Evolutionary conservation across 2,113 vertebrate genomes (phyloP).

Genomic region (Mesitornis unicolor): DNA sequence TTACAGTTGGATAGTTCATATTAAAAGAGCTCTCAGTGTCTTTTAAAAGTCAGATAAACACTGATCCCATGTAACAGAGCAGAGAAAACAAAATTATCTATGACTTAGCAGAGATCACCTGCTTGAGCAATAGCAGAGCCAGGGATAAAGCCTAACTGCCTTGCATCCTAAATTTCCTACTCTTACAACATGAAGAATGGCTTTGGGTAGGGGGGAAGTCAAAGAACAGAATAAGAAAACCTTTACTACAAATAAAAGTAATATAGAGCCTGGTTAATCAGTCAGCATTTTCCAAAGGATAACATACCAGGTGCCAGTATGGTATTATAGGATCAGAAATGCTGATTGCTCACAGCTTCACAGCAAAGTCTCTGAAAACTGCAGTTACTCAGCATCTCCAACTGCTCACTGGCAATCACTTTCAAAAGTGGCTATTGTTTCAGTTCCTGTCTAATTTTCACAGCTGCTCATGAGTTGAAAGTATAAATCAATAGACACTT

Average conservation of each 20-base stretch:
- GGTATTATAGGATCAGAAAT: not conserved
- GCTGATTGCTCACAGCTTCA: not conserved
- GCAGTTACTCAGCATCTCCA: not conserved
- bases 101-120: not conserved
- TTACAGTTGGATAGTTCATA: not conserved
- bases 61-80: not conserved
- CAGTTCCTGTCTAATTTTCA: not conserved
- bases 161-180: not conserved
- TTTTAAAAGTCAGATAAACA: not conserved
- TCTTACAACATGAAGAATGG: not conserved
- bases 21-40: not conserved
- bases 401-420: not conserved
- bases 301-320: not conserved
- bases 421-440: not conserved
- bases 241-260: not conserved
- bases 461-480: not conserved
- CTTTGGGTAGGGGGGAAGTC: not conserved
- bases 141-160: not conserved
- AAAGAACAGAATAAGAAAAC: not conserved
- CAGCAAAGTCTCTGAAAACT: not conserved
- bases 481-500: not conserved
- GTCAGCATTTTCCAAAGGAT: not conserved
- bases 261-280: not conserved
- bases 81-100: not conserved
- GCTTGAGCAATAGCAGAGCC: not conserved